Evolutionary conservation across 2,888 invertebrate genomes (phyloP).

Genomic region (Caenorhabditis wallacei): DNA sequence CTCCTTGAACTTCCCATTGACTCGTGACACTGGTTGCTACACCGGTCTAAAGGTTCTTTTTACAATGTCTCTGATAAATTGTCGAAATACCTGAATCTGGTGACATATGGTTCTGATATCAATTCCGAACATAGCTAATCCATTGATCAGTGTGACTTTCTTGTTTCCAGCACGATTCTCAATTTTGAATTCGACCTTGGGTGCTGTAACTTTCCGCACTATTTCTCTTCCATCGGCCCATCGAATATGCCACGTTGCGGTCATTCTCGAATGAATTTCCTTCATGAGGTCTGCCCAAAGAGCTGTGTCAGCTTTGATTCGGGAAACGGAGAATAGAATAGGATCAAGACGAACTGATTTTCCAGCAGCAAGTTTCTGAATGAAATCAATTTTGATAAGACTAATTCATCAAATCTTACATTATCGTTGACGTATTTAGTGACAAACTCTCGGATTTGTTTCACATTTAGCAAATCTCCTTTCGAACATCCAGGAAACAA

Average conservation of each 20-base stretch:
- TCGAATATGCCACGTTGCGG: conserved; percentile 73
- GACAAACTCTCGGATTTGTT: conserved; percentile 62
- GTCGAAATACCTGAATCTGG: conserved; percentile 63
- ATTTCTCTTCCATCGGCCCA: conserved; percentile 75
- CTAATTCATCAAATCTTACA: conserved; percentile 47
- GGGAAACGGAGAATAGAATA: conserved; percentile 54
- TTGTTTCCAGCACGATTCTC: conserved; percentile 82
- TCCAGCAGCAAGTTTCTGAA: conserved; percentile 67
- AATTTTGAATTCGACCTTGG: conserved; percentile 63
- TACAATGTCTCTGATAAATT: neutral
- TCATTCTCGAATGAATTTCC: conserved; percentile 74
- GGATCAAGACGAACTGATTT: conserved; percentile 71
- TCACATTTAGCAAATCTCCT: conserved; percentile 74
- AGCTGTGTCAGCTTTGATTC: conserved; percentile 54
- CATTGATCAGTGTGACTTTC: conserved; percentile 92
- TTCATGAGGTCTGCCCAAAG: conserved; percentile 74
- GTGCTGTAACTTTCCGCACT: conserved; percentile 68
- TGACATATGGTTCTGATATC: conserved; percentile 85
- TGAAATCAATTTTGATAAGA: neutral
- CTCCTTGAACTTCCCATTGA: conserved; percentile 87
- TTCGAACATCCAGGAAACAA: conserved; percentile 64
- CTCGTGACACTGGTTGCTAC: conserved; percentile 93
- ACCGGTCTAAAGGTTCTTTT: conserved; percentile 87
- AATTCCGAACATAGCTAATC: conserved; percentile 92
- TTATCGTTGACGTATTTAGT: conserved; percentile 74